Base-by-base conservation (phyloP, 2,113 vertebrate genomes). In the Elephas maximus region DNA sequence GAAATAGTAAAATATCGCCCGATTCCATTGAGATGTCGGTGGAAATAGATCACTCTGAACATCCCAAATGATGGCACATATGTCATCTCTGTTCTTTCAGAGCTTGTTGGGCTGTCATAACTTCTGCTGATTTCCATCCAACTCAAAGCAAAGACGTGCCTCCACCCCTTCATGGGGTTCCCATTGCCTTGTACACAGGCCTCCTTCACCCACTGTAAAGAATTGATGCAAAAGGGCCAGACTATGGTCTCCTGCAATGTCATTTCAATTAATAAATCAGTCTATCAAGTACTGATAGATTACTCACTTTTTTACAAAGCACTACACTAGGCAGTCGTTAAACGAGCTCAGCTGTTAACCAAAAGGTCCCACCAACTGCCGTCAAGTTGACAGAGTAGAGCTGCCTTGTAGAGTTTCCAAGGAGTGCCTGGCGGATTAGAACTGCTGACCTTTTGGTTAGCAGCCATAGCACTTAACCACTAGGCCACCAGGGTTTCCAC, bases 1-100 rank as follows among this genome's bases (percentile, higher is more conserved):
- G 30, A 51, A 73, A 62, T 79, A 41, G 71, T 91, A 71, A 97
- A 95, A 83, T 78, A 92, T 60, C 14, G 1, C 53, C 73, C 48
- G 37, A 37, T 11, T 90, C 77, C 28, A 6, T 65, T 81, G 85
- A 90, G 45, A 80, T n/a, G 78, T 84, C 96, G 67, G 20, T 60
- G 77, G 80, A 77, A 92, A 96, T 82, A 44, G 51, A 92, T 81
- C 37, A 8, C 44, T 62, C 26, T 69, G 79, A 73, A 21, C 8
- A 37, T 45, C 44, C 71, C n/a, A 67, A 78, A 28, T 41, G 94
- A 86, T 65, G 45, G 62, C 41, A 51, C 5, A 63, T 92, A 33
- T 4, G 90, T 93, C 76, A 77, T 20, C 48, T 84, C 65, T 0
- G 0, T 45, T 85, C 48, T 60, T 41, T 37, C 14, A 67, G 60